These are phyloP conservation scores for Cricetomys ansorgei DNA, from an alignment of 2,113 vertebrate genomes.

Conservation along the genomic window DNA sequence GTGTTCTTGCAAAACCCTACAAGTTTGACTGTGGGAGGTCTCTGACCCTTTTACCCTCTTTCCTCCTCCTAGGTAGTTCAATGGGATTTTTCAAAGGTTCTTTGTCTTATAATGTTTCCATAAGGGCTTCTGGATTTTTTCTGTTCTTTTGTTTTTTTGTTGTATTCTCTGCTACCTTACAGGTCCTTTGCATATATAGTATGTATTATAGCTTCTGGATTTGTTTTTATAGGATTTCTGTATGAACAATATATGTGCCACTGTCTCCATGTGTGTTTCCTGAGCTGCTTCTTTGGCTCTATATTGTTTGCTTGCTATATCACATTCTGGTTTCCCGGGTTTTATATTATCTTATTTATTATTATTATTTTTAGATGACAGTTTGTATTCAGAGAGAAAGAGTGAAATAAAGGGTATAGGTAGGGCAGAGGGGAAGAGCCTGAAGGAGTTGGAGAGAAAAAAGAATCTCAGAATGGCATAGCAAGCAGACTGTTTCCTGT, in stretches of 20 bases:
- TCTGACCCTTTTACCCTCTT: too few species aligned
- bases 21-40: too few species aligned
- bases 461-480: too few species aligned
- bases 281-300: not conserved
- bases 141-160: not conserved
- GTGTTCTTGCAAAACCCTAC: too few species aligned
- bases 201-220: not conserved
- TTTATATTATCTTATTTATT: not conserved
- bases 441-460: fast-evolving
- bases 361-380: not conserved
- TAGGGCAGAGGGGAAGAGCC: not conserved
- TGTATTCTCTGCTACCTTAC: not conserved
- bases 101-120: not conserved
- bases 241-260: not conserved
- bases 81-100: not conserved
- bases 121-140: not conserved
- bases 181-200: not conserved
- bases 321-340: not conserved
- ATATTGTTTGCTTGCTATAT: not conserved
- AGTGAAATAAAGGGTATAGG: not conserved
- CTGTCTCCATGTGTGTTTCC: not conserved
- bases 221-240: not conserved
- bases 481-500: not conserved
- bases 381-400: not conserved
- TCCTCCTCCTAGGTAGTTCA: too few species aligned